Evolutionary conservation across 2,888 invertebrate species (phyloP).

Genomic region (Chirona hameri): DNA sequence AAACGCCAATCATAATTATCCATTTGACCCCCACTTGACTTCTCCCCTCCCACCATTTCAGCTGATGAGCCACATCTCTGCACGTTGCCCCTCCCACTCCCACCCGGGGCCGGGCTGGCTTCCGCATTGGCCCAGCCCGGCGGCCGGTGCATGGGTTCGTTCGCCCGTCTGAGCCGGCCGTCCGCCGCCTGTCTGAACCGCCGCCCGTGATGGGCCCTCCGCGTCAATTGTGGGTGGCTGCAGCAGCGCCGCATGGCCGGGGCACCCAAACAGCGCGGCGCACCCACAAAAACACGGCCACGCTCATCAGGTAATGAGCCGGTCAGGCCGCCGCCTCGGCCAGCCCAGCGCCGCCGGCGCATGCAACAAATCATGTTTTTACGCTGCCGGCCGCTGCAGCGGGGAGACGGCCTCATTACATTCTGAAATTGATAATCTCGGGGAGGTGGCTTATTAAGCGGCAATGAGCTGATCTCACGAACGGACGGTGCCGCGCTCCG

Average conservation of each 20-base stretch:
- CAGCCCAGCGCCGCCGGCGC: neutral
- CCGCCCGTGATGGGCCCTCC: neutral
- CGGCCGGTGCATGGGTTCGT: neutral
- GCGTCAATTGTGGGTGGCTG: neutral
- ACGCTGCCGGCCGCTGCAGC: neutral
- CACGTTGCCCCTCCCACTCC: neutral
- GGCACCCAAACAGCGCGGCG: neutral
- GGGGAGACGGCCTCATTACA: constrained; percentile 7
- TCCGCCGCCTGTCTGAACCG: too few species aligned
- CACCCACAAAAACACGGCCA: neutral
- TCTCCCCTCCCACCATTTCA: too few species aligned
- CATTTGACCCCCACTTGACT: too few species aligned
- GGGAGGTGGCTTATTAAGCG: constrained; percentile 4
- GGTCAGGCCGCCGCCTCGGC: neutral
- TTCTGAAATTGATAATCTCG: neutral
- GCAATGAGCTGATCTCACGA: constrained; percentile 23
- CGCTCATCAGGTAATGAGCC: constrained; percentile 22
- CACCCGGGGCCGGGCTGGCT: neutral
- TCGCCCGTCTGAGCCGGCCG: neutral
- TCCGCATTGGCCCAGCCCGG: neutral
- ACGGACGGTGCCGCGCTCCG: neutral
- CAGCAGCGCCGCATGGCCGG: neutral
- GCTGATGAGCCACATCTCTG: neutral
- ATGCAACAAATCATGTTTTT: constrained; percentile 28
- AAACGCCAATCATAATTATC: too few species aligned